These are phyloP conservation scores for Sarcophaga carnaria DNA, from an alignment of 2,888 invertebrate species.

Conservation along the genomic window DNA sequence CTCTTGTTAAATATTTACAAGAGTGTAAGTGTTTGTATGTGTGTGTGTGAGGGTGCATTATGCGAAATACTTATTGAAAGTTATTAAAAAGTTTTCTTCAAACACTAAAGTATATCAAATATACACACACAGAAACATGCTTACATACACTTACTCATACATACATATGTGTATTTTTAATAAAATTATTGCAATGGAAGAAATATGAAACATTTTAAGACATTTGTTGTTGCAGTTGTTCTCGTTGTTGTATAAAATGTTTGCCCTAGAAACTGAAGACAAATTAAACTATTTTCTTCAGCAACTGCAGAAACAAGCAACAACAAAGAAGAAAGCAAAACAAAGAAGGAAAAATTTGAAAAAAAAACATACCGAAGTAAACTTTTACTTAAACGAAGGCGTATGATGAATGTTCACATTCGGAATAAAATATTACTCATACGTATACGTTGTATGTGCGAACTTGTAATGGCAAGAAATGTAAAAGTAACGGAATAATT, in stretches of 20 bases:
- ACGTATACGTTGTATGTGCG: neutral
- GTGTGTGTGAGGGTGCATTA: neutral
- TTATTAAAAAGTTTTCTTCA: constrained; percentile 64
- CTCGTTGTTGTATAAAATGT: constrained; percentile 4
- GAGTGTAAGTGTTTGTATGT: constrained; percentile 32
- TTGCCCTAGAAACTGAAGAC: constrained; percentile 25
- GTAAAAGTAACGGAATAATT: neutral
- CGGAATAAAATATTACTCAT: neutral
- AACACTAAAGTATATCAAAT: neutral
- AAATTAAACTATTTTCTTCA: constrained; percentile 5
- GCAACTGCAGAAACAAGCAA: neutral
- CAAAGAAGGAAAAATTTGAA: no score
- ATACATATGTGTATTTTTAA: neutral
- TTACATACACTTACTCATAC: neutral
- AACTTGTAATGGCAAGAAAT: neutral
- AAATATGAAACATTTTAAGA: neutral
- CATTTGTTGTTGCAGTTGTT: neutral
- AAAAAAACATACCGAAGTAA: neutral
- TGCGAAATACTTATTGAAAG: constrained; percentile 68
- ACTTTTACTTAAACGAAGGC: neutral
- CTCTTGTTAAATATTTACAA: constrained; percentile 66
- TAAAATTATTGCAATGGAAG: neutral
- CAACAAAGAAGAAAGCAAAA: no score
- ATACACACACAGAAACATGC: no score
- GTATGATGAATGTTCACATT: neutral